Percentiles rank a stretch among this genome's conserved stretches.
These are phyloP conservation scores for Sebastes vulpes DNA, from an alignment of 2,797 vertebrate species.

Conservation along the genomic window DNA sequence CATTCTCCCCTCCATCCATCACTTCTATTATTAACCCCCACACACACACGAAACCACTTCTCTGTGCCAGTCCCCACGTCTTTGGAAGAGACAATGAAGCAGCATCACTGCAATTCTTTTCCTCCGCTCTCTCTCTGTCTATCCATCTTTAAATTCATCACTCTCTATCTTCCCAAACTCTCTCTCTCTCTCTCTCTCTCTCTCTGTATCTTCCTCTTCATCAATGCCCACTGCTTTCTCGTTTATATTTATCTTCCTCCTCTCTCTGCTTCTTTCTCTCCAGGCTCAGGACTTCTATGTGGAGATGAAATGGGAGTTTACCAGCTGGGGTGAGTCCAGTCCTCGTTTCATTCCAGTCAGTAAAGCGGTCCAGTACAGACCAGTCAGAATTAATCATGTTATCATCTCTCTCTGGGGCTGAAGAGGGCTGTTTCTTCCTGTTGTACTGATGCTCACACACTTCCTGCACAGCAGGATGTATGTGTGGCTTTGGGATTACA, in stretches of 20 bases:
- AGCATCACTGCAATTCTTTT: constrained; percentile 2
- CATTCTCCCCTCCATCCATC: constrained; percentile 38
- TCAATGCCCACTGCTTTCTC: background rate
- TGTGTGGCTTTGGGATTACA: background rate
- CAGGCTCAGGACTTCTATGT: constrained; percentile 99
- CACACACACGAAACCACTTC: constrained; percentile 1
- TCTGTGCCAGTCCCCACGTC: constrained; percentile 28
- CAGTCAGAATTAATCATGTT: constrained; percentile 47
- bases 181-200: background rate
- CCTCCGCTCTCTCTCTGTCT: background rate
- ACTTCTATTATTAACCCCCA: constrained; percentile 43
- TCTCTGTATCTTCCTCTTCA: constrained; percentile 12
- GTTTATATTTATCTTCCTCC: constrained; percentile 15
- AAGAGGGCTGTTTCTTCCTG: constrained; percentile 30
- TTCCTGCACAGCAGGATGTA: background rate
- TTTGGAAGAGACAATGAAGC: constrained; percentile 25
- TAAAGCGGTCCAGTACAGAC: background rate
- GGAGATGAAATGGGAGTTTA: constrained; percentile 99
- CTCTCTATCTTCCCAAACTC: background rate
- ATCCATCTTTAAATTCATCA: constrained; percentile 37
- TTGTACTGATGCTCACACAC: constrained; percentile 16
- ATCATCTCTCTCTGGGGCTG: constrained; percentile 33
- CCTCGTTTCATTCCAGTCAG: constrained; percentile 1
- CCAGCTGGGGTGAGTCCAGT: constrained; percentile 95
- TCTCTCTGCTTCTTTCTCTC: constrained; percentile 9